Percentiles rank a stretch among this genome's conserved stretches.
Evolutionary conservation across 2,113 vertebrate genomes (phyloP).

Genomic region (Oreochromis aureus): DNA sequence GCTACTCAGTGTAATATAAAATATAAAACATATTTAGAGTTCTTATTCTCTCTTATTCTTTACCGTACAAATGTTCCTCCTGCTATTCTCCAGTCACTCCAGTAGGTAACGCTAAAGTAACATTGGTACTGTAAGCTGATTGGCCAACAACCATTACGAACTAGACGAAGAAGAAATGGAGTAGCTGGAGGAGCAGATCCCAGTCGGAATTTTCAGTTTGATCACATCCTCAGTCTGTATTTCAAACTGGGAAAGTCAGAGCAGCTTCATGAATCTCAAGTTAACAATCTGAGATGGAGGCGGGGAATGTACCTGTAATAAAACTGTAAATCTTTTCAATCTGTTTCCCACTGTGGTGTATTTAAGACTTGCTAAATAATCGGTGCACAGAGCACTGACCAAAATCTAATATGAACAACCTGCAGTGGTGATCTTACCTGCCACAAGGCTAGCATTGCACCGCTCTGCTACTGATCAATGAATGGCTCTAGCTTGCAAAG

Average conservation of each 20-base stretch:
- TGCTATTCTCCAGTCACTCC: background rate
- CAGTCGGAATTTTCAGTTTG: rapidly evolving
- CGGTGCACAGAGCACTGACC: rapidly evolving
- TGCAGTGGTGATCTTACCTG: too few relatives aligned
- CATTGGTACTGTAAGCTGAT: rapidly evolving
- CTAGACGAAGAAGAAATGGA: rapidly evolving
- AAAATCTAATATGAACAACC: background rate
- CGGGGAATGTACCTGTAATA: rapidly evolving
- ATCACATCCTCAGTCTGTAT: background rate
- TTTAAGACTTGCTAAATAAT: background rate
- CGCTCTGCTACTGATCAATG: too few relatives aligned
- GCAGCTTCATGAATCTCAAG: background rate
- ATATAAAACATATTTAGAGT: too few relatives aligned
- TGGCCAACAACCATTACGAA: rapidly evolving
- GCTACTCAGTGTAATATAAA: rapidly evolving
- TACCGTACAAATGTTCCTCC: rapidly evolving
- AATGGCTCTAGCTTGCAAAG: too few relatives aligned
- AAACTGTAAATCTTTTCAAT: rapidly evolving
- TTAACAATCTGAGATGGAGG: rapidly evolving
- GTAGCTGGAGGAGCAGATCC: rapidly evolving
- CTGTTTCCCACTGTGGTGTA: background rate
- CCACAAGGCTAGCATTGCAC: too few relatives aligned
- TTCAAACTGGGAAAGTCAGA: background rate
- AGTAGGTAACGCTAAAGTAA: background rate
- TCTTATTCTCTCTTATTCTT: rapidly evolving